A percentile compares a stretch with the other conserved stretches of the same genome.
Conservation (phyloP, 2,888 invertebrate species). For the Cosmia trapezina region DNA sequence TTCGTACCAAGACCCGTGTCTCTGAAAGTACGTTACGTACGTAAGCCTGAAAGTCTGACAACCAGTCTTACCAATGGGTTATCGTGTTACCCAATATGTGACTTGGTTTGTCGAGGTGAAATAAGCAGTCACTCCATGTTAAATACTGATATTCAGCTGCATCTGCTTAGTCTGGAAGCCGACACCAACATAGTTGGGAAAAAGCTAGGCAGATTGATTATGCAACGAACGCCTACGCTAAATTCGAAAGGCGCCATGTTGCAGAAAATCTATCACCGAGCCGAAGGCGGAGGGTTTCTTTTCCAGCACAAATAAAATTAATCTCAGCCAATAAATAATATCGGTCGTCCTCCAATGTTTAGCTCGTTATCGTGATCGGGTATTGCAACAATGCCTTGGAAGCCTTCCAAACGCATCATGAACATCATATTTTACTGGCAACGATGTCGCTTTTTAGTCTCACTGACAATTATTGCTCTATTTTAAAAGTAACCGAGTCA, state of each 20-base stretch:
- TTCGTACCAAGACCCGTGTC: no score
- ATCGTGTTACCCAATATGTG: no score
- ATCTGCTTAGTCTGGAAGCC: not conserved
- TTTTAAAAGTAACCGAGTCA: conserved; percentile 30
- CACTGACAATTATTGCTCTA: conserved; percentile 34
- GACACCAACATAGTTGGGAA: not conserved
- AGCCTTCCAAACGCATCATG: conserved; percentile 67
- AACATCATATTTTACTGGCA: conserved; percentile 63
- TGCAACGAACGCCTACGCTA: not conserved
- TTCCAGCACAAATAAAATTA: conserved; percentile 1
- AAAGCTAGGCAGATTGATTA: not conserved
- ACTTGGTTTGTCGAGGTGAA: not conserved
- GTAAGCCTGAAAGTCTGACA: no score
- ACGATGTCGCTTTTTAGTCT: conserved; percentile 37
- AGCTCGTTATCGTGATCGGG: conserved; percentile 54
- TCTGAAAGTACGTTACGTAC: no score
- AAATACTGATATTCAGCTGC: not conserved
- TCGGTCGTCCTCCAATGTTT: conserved; percentile 19
- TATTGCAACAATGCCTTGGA: conserved; percentile 67
- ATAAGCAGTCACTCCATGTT: not conserved
- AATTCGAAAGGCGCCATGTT: not conserved
- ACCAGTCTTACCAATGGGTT: no score
- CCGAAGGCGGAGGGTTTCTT: not conserved
- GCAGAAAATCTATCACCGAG: not conserved
- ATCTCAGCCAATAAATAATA: conserved; percentile 41